Base-by-base conservation (phyloP, 2,888 invertebrate genomes). In the Lycaena phlaeas region DNA sequence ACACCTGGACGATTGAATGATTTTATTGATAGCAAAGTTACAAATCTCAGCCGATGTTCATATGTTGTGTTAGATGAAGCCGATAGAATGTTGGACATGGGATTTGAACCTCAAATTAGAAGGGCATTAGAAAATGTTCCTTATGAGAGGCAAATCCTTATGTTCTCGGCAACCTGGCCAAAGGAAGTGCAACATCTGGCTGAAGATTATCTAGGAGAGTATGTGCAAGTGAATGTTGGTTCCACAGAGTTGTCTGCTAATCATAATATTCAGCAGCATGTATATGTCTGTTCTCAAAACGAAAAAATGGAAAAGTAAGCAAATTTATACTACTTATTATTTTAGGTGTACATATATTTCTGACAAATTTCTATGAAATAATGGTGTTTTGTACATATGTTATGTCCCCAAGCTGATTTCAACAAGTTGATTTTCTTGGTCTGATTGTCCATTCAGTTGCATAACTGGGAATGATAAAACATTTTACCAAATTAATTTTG, bases 131-230 rank as follows among this genome's bases (percentile, higher is more conserved):
- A 94, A 68, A 95, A 95, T 64, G 94, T 97, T 40, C 87, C 96
- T 49, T 92, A 94, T 5, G 96, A 97, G 64, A 87, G 97, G 54
- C 98, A 98, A 71, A 96, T 95, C 14, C 85, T 97, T 29, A 98
- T 98, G 98, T 98, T 96, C 92, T 96, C 96, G 46, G 98, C 98
- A 0, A 98, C 98, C 0, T 98, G 98, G 98, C 97, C 97, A 0
- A 95, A 94, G 61, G 97, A 98, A 82, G 97, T 98, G 1, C 88
- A 92, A 52, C 87, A 90, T 52, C 81, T 98, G 48, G 98, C 98
- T 3, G 91, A 92, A 56, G 97, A 98, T 63, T 98, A 96, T 69
- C 87, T 98, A 15, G 89, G 89, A 39, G 91, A 95, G 56, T 96
- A 94, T 69, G 89, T 95, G 22, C 97, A 97, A 79, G 88, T 98